Conservation (phyloP, 2,888 invertebrate genomes). For the Lasioglossum zephyrum region DNA sequence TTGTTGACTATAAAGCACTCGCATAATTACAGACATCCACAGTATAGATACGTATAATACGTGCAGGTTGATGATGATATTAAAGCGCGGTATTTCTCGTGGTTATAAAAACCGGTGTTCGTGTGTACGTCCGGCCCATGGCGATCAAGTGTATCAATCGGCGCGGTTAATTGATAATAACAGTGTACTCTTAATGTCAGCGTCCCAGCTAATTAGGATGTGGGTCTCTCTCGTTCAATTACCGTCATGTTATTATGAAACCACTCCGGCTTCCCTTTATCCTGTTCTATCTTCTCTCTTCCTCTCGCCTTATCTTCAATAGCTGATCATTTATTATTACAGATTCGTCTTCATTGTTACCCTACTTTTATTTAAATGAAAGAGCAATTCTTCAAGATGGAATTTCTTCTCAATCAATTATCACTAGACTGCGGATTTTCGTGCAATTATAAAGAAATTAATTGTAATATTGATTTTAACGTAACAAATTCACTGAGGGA, state of each 20-base stretch:
- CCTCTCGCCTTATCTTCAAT: constrained; percentile 25
- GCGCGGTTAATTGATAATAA: constrained; percentile 79
- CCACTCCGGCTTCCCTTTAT: constrained; percentile 77
- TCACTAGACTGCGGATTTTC: too few relatives aligned
- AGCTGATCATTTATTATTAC: constrained; percentile 8
- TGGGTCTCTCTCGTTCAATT: constrained; percentile 78
- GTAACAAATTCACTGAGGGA: too few relatives aligned
- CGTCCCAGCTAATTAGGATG: constrained; percentile 79
- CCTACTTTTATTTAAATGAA: not conserved
- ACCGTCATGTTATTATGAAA: constrained; percentile 78
- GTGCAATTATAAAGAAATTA: too few relatives aligned
- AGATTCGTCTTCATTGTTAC: not conserved
- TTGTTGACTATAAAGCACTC: constrained; percentile 1
- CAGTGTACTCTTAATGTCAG: constrained; percentile 78
- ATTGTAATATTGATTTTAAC: too few relatives aligned
- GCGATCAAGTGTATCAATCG: constrained; percentile 76
- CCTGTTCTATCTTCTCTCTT: constrained; percentile 48
- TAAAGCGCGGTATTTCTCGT: constrained; percentile 51
- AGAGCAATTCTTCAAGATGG: not conserved
- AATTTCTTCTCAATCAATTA: too few relatives aligned
- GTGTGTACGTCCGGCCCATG: constrained; percentile 56
- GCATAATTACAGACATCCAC: not conserved
- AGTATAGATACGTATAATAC: not conserved
- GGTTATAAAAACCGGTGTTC: constrained; percentile 54
- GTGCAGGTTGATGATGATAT: not conserved